These are phyloP conservation scores for Griposia aprilina DNA, from an alignment of 2,888 invertebrate species.

Conservation along the genomic window DNA sequence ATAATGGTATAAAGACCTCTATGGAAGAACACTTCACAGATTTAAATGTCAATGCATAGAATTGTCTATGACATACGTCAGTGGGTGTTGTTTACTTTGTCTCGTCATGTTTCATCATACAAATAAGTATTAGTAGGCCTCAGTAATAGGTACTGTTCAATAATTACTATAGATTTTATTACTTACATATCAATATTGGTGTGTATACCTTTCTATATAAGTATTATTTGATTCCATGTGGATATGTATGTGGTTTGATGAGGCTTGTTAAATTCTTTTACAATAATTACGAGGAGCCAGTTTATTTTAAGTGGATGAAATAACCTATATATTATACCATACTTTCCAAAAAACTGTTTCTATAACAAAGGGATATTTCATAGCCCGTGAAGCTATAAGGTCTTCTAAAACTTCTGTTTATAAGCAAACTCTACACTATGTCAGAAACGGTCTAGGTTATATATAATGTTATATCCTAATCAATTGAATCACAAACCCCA, in stretches of 20 bases:
- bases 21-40: slow-evolving; percentile 35
- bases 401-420: neutral
- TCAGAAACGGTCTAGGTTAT: neutral
- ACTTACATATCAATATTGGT: neutral
- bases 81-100: slow-evolving; percentile 40
- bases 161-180: slow-evolving; percentile 17
- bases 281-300: neutral
- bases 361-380: neutral
- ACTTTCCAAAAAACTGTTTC: neutral
- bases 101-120: slow-evolving; percentile 13
- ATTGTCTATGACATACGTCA: slow-evolving; percentile 50
- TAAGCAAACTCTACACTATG: neutral
- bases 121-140: slow-evolving; percentile 21
- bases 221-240: neutral
- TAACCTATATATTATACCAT: neutral
- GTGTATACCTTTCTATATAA: neutral
- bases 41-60: slow-evolving; percentile 44
- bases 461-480: no score
- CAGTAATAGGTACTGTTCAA: slow-evolving; percentile 17
- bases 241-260: neutral
- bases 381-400: neutral
- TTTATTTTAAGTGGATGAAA: neutral
- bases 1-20: slow-evolving; percentile 10
- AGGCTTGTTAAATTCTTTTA: neutral
- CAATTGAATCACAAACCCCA: no score